phyloP scores from a whole-genome alignment of 1,140 invertebrate species.

The Cydia amplana region DNA sequence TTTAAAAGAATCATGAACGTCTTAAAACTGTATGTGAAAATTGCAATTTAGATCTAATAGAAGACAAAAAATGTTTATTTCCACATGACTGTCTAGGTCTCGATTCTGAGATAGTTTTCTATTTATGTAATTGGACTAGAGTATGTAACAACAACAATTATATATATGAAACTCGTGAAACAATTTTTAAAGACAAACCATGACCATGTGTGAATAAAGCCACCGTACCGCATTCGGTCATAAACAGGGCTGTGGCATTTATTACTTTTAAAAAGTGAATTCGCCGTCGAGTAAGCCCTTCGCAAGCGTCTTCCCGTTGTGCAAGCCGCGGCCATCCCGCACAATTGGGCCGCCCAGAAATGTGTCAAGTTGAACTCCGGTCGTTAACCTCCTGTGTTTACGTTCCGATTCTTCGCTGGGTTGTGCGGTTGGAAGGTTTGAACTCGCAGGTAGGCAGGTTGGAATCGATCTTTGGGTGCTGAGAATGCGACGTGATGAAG shows the following conservation, averaged over 20 bases:
- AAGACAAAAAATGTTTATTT: not conserved
- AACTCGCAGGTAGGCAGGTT: conserved; percentile 35
- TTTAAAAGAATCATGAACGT: not conserved
- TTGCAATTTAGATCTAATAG: not conserved
- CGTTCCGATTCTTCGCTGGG: conserved; percentile 59
- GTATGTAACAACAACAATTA: not conserved
- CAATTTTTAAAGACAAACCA: not conserved
- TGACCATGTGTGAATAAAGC: not conserved
- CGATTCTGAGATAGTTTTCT: not conserved
- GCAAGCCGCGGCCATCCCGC: conserved; percentile 65
- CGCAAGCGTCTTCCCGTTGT: conserved; percentile 65
- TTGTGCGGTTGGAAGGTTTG: conserved; percentile 18
- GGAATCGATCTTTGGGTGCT: not conserved
- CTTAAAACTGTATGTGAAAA: too few relatives aligned
- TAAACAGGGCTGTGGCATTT: conserved; percentile 27
- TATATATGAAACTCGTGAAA: not conserved
- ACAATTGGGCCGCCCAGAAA: conserved; percentile 74
- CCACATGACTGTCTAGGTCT: too few relatives aligned
- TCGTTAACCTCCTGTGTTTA: conserved; percentile 64
- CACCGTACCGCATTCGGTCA: not conserved
- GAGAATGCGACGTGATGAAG: conserved; percentile 15
- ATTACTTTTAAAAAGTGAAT: conserved; percentile 31
- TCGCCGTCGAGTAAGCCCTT: conserved; percentile 14
- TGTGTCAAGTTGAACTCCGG: conserved; percentile 77
- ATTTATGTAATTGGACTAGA: not conserved